These are phyloP conservation scores for Nezara viridula DNA, from an alignment of 2,888 invertebrate genomes.

Conservation along the genomic window DNA sequence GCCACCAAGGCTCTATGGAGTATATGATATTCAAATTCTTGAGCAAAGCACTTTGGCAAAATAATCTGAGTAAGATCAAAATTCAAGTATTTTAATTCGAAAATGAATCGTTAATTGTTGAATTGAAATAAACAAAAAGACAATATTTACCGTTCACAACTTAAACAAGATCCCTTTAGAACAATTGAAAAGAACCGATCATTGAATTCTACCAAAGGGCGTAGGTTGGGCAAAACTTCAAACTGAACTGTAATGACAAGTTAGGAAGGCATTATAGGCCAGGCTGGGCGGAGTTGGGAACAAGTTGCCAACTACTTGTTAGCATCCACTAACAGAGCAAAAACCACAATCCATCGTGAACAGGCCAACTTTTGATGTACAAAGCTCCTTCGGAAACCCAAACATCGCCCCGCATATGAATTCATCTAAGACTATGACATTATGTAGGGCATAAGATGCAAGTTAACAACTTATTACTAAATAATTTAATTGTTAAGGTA, in stretches of 20 bases:
- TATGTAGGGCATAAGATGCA: neutral
- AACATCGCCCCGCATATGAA: too few species aligned
- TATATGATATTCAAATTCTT: too few species aligned
- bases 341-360: constrained; percentile 3
- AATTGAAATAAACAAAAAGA: too few species aligned
- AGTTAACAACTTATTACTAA: neutral
- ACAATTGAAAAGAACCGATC: neutral
- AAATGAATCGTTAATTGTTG: too few species aligned
- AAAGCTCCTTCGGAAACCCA: neutral
- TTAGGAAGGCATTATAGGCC: neutral
- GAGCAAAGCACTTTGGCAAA: too few species aligned
- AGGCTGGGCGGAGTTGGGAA: neutral
- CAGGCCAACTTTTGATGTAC: neutral
- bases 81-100: too few species aligned
- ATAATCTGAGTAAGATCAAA: too few species aligned
- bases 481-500: too few species aligned
- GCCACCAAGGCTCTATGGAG: too few species aligned
- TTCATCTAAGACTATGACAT: neutral
- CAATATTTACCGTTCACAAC: too few species aligned
- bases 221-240: neutral
- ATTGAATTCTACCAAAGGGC: neutral
- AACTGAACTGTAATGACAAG: neutral
- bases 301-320: constrained; percentile 13
- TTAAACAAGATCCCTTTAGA: too few species aligned
- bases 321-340: constrained; percentile 4